Percentiles rank a stretch among this genome's conserved stretches.
phyloP scores from a whole-genome alignment of 2,888 invertebrate genomes.

The Coleophora flavipennella region DNA sequence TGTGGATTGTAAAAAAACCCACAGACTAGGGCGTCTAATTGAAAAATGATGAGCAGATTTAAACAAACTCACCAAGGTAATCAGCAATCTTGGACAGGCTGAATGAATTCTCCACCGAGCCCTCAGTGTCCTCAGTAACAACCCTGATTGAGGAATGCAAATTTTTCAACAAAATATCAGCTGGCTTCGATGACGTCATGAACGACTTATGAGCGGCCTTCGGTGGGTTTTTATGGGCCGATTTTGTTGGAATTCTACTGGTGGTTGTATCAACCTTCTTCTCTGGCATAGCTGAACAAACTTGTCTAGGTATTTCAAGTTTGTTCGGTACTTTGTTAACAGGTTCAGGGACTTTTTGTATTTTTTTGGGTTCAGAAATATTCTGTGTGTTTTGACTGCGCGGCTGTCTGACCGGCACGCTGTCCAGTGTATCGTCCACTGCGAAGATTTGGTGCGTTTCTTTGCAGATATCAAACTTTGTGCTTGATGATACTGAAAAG shows the following conservation, averaged over 20 bases:
- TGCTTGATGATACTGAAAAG: slow-evolving; percentile 28
- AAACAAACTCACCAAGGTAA: slow-evolving; percentile 40
- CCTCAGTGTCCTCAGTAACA: slow-evolving; percentile 40
- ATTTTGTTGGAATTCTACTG: background rate
- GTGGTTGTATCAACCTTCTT: background rate
- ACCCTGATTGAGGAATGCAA: slow-evolving; percentile 34
- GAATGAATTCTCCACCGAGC: slow-evolving; percentile 45
- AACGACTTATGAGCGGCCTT: slow-evolving; percentile 3
- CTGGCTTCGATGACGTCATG: slow-evolving; percentile 9
- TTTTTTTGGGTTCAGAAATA: slow-evolving; percentile 15
- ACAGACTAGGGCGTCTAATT: too few relatives aligned
- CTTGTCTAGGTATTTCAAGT: background rate
- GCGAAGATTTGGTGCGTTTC: slow-evolving; percentile 35
- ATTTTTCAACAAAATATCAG: slow-evolving; percentile 39
- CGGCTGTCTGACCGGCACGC: slow-evolving; percentile 52
- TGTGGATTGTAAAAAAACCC: too few relatives aligned
- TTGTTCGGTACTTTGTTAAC: background rate
- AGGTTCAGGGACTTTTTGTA: background rate
- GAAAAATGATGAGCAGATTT: background rate
- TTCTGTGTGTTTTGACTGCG: slow-evolving; percentile 18
- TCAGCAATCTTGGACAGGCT: slow-evolving; percentile 60
- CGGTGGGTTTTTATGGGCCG: background rate
- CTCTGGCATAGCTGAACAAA: background rate
- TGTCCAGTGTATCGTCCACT: slow-evolving; percentile 31
- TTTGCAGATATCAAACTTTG: slow-evolving; percentile 17